Evolutionary conservation across 2,113 vertebrate species (phyloP).

Genomic region (Micromys minutus): DNA sequence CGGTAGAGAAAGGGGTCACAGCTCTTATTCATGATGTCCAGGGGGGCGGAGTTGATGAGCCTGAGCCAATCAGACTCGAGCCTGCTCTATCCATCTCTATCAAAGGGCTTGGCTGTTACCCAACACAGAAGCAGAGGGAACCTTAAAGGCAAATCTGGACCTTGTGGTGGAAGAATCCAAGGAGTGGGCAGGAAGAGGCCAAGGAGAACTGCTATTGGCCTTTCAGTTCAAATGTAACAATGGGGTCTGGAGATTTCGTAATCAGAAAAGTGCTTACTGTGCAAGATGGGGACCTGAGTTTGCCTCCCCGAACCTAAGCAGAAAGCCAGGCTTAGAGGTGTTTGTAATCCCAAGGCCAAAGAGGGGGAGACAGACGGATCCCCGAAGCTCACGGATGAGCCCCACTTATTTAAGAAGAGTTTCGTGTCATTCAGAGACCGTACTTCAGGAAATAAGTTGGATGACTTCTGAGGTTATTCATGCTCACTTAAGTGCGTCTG

Average conservation of each 20-base stretch:
- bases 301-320: not conserved
- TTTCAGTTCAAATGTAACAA: slow-evolving; percentile 22
- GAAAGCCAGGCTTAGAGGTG: not conserved
- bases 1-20: not conserved
- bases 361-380: not conserved
- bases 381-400: not conserved
- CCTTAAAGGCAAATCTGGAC: not conserved
- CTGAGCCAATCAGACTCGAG: not conserved
- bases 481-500: not conserved
- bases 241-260: not conserved
- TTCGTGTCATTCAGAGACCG: not conserved
- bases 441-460: not conserved
- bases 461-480: not conserved
- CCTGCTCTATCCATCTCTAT: not conserved
- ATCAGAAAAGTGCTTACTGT: not conserved
- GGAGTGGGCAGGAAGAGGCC: not conserved
- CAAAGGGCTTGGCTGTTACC: not conserved
- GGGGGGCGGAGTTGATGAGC: not conserved
- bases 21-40: not conserved
- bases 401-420: not conserved
- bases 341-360: no score
- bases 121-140: not conserved
- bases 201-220: not conserved
- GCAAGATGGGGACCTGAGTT: not conserved
- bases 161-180: not conserved